phyloP scores from a whole-genome alignment of 2,888 invertebrate genomes.

The Resseliella maxima region DNA sequence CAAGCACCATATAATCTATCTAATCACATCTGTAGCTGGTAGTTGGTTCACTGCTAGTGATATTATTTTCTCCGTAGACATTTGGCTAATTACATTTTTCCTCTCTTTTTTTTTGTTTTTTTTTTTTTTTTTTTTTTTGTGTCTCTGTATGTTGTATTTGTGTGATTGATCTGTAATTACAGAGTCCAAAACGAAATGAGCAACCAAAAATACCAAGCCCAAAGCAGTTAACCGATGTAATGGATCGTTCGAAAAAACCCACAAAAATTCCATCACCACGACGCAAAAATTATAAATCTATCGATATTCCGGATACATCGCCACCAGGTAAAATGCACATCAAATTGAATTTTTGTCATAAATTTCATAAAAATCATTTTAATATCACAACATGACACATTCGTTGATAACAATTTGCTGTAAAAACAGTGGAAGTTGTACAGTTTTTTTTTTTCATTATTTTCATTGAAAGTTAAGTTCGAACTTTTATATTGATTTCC shows the following conservation, averaged over 20 bases:
- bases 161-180: conserved; percentile 45
- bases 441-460: too few relatives aligned
- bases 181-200: conserved; percentile 64
- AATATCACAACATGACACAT: too few relatives aligned
- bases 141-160: neutral
- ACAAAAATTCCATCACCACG: conserved; percentile 64
- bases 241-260: conserved; percentile 63
- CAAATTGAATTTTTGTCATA: neutral
- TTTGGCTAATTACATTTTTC: neutral
- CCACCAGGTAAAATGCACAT: conserved; percentile 60
- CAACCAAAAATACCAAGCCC: conserved; percentile 66
- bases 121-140: neutral
- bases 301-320: conserved; percentile 60
- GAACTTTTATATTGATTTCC: too few relatives aligned
- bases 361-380: too few relatives aligned
- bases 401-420: too few relatives aligned
- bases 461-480: too few relatives aligned
- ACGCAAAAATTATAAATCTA: conserved; percentile 62
- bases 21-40: neutral
- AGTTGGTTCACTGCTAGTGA: neutral
- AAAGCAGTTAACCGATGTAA: conserved; percentile 64
- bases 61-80: neutral
- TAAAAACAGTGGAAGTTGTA: too few relatives aligned
- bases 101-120: neutral
- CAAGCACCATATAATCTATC: conserved; percentile 27